Conservation (phyloP, 2,888 invertebrate species). For the Zygothrica quintamaculata region DNA sequence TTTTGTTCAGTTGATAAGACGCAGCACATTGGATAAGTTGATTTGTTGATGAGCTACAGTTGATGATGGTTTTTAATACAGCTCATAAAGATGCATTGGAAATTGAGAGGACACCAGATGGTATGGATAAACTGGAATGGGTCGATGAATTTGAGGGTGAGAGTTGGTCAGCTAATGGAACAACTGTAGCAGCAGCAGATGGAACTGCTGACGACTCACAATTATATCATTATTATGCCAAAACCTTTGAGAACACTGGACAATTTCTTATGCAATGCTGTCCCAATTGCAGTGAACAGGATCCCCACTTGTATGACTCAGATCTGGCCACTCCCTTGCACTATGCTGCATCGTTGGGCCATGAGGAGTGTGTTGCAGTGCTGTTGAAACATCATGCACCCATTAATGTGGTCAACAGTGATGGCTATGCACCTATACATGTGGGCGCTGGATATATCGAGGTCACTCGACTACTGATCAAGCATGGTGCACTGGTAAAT, state of each 20-base stretch:
- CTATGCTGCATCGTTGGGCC: conserved; percentile 90
- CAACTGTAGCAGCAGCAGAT: not conserved
- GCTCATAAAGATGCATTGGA: conserved; percentile 67
- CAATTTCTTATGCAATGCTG: conserved; percentile 85
- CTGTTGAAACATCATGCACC: conserved; percentile 87
- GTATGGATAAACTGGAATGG: conserved; percentile 90
- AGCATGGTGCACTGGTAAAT: conserved; percentile 87
- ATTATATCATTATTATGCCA: conserved; percentile 89
- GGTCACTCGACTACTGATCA: conserved; percentile 86
- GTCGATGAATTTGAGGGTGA: conserved; percentile 88
- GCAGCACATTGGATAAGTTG: too few species aligned
- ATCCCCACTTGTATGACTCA: conserved; percentile 82
- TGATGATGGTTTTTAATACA: conserved; percentile 21
- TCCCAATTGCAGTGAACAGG: conserved; percentile 64
- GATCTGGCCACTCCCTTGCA: conserved; percentile 88
- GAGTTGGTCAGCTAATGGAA: conserved; percentile 35
- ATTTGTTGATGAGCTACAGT: too few species aligned
- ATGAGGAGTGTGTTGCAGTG: conserved; percentile 87
- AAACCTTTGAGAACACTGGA: conserved; percentile 89
- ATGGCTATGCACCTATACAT: conserved; percentile 89
- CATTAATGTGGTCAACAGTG: conserved; percentile 88
- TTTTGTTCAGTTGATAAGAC: too few species aligned
- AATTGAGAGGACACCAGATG: conserved; percentile 85
- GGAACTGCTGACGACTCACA: conserved; percentile 82
- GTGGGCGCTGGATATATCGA: conserved; percentile 87